Conservation (phyloP, 1,140 invertebrate genomes). For the Popillia japonica region DNA sequence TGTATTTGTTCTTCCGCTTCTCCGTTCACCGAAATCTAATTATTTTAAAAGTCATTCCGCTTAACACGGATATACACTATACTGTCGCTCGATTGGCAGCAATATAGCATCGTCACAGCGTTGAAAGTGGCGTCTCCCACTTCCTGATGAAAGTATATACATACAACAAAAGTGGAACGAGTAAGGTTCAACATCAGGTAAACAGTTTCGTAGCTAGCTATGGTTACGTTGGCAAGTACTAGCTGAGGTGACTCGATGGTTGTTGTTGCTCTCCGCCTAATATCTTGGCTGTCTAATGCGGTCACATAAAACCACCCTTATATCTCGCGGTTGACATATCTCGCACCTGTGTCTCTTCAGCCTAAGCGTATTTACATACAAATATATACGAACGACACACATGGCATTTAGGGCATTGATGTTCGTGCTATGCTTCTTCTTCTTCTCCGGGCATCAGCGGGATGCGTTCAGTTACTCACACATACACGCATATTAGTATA, state of each 20-base stretch:
- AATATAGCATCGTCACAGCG: not conserved
- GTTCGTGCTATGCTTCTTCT: constrained; percentile 39
- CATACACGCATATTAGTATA: not conserved
- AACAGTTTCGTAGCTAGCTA: not conserved
- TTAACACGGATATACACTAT: constrained; percentile 30
- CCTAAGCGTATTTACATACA: constrained; percentile 56
- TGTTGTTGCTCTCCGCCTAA: constrained; percentile 43
- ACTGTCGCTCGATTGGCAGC: not conserved
- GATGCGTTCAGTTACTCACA: constrained; percentile 22
- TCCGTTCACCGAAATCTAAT: not conserved
- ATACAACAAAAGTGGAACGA: not conserved
- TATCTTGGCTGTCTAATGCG: constrained; percentile 53
- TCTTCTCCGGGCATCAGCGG: constrained; percentile 21
- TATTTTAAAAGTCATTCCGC: constrained; percentile 21
- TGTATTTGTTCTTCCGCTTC: constrained; percentile 18
- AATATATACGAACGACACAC: constrained; percentile 52
- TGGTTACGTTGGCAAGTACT: not conserved
- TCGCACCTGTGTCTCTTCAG: constrained; percentile 54
- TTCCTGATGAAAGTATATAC: not conserved
- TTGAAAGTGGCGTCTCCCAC: not conserved
- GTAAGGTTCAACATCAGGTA: not conserved
- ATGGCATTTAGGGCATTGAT: constrained; percentile 52
- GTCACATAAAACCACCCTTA: constrained; percentile 53
- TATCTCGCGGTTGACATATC: constrained; percentile 56
- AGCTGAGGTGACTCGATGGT: not conserved